phyloP scores from a whole-genome alignment of 1,140 invertebrate species.

The Lordiphosa collinella region DNA sequence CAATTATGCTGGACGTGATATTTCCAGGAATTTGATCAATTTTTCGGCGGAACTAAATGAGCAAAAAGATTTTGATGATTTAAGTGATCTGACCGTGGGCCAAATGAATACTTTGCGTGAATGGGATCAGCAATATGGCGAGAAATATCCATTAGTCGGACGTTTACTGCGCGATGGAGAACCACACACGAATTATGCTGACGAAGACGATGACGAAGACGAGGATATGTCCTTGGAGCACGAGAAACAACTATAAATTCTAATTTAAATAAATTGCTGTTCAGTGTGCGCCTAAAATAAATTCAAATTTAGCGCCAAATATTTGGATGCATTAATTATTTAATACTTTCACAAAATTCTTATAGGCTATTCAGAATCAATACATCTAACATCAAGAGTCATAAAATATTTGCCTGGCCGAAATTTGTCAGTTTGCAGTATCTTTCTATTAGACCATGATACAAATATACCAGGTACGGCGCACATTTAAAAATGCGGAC shows the following conservation, averaged over 20 bases:
- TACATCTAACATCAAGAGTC: too few species aligned
- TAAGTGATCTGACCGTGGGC: conserved; percentile 25
- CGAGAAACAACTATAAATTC: background rate
- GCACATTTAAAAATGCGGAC: too few species aligned
- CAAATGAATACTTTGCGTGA: conserved; percentile 30
- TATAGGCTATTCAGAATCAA: too few species aligned
- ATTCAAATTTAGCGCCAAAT: background rate
- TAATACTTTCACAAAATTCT: too few species aligned
- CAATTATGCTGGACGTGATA: conserved; percentile 44
- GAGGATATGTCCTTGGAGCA: background rate
- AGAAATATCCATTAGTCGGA: conserved; percentile 41
- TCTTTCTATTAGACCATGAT: too few species aligned
- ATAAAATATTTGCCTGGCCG: too few species aligned
- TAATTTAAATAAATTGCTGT: background rate
- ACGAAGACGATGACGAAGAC: conserved; percentile 17
- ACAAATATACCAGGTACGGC: too few species aligned
- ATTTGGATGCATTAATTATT: too few species aligned
- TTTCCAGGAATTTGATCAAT: conserved; percentile 40
- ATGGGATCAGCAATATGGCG: conserved; percentile 40
- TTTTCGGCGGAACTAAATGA: conserved; percentile 21
- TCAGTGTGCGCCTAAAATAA: too few species aligned
- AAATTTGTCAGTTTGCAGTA: too few species aligned
- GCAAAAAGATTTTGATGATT: conserved; percentile 29
- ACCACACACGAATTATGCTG: conserved; percentile 10
- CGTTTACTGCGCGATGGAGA: conserved; percentile 16